Evolutionary conservation across 2,888 invertebrate species (phyloP).

Genomic region (Euplagia quadripunctaria): DNA sequence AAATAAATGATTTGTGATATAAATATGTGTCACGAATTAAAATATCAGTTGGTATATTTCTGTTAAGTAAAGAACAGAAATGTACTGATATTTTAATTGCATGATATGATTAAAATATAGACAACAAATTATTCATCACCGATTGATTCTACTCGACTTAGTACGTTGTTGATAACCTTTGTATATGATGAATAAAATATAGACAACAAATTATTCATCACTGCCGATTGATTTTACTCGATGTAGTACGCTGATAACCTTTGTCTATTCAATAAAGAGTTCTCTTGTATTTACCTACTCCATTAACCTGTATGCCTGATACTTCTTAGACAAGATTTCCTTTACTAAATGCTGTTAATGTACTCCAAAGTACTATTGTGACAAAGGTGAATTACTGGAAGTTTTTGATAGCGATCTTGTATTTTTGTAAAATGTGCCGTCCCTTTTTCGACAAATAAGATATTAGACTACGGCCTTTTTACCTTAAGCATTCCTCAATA

Average conservation of each 20-base stretch:
- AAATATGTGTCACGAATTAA: not conserved
- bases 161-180: not conserved
- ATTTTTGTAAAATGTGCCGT: not conserved
- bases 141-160: not conserved
- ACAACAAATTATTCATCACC: slow-evolving; percentile 2
- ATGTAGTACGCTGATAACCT: not conserved
- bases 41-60: not conserved
- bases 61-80: not conserved
- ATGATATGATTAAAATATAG: not conserved
- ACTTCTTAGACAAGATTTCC: not conserved
- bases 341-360: not conserved
- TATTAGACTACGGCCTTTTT: no score
- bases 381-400: not conserved
- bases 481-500: no score
- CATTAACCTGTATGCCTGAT: not conserved
- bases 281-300: not conserved
- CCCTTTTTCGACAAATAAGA: no score
- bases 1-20: no score
- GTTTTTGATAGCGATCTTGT: not conserved
- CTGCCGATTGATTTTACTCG: not conserved
- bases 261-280: not conserved
- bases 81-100: not conserved
- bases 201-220: slow-evolving; percentile 2
- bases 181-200: not conserved
- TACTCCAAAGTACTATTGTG: not conserved